A percentile compares a stretch with the other conserved stretches of the same genome.
These are phyloP conservation scores for Drosophila maculinotata DNA, from an alignment of 2,888 invertebrate genomes.

Conservation along the genomic window DNA sequence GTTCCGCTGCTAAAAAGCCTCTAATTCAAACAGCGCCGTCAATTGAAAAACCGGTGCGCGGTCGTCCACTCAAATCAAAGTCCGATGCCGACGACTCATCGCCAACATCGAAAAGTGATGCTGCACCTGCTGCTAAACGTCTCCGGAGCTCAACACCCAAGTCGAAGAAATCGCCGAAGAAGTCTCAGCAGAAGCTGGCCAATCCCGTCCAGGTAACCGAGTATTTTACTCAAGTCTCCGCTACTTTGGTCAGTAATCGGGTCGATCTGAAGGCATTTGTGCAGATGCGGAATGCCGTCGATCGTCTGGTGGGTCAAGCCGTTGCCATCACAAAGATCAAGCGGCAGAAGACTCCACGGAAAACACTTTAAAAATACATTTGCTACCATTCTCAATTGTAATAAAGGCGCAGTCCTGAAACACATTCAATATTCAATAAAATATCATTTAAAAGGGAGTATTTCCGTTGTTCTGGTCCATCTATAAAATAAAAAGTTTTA, in stretches of 20 bases:
- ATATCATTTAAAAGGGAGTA: too few species aligned
- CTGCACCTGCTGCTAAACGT: constrained; percentile 16
- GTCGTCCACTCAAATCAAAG: constrained; percentile 8
- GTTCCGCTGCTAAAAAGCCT: constrained; percentile 1
- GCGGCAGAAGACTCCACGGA: too few species aligned
- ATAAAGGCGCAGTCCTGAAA: too few species aligned
- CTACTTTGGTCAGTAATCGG: constrained; percentile 36
- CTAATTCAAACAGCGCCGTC: background rate
- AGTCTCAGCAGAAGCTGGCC: constrained; percentile 6
- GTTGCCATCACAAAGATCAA: background rate
- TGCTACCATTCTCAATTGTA: too few species aligned
- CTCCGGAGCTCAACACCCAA: background rate
- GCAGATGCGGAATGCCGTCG: constrained; percentile 17
- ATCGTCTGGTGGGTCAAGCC: too few species aligned
- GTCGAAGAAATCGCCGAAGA: background rate
- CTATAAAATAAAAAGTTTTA: too few species aligned
- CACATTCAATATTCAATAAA: too few species aligned
- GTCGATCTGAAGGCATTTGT: constrained; percentile 22
- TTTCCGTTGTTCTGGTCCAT: too few species aligned
- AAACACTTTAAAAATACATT: too few species aligned
- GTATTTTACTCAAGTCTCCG: constrained; percentile 42
- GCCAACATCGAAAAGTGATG: too few species aligned
- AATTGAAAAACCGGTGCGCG: background rate
- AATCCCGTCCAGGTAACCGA: constrained; percentile 43
- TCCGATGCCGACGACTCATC: too few species aligned